These are phyloP conservation scores for Diglossa brunneiventris DNA, from an alignment of 2,113 vertebrate genomes.

Conservation along the genomic window DNA sequence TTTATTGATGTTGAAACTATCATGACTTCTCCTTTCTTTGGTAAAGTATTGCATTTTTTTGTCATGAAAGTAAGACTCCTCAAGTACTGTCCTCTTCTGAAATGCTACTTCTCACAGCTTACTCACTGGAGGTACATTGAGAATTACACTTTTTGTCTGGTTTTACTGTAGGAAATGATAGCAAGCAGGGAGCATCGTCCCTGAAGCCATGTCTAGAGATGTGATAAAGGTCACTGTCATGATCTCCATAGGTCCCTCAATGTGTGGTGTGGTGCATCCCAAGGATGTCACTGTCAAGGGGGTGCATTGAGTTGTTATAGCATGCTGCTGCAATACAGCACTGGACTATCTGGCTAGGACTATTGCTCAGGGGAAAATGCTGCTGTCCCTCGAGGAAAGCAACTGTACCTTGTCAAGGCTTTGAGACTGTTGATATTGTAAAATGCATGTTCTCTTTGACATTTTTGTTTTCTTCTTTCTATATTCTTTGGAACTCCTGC, in stretches of 20 bases:
- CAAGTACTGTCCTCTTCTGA: not conserved
- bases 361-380: not conserved
- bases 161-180: not conserved
- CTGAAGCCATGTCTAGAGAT: not conserved
- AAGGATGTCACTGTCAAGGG: not conserved
- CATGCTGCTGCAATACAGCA: not conserved
- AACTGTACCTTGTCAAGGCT: not conserved
- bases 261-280: not conserved
- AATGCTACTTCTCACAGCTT: not conserved
- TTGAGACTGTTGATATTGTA: not conserved
- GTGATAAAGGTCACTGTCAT: not conserved
- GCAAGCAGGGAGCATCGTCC: not conserved
- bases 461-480: not conserved
- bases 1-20: not conserved
- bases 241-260: not conserved
- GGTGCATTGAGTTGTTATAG: not conserved
- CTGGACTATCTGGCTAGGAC: not conserved
- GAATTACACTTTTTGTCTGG: not conserved
- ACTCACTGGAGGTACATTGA: fast-evolving
- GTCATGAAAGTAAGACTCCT: not conserved
- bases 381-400: not conserved
- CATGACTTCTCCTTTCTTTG: not conserved
- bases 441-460: not conserved
- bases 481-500: not conserved
- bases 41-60: not conserved